phyloP scores from a whole-genome alignment of 1,140 invertebrate genomes.

The Danaus plexippus region DNA sequence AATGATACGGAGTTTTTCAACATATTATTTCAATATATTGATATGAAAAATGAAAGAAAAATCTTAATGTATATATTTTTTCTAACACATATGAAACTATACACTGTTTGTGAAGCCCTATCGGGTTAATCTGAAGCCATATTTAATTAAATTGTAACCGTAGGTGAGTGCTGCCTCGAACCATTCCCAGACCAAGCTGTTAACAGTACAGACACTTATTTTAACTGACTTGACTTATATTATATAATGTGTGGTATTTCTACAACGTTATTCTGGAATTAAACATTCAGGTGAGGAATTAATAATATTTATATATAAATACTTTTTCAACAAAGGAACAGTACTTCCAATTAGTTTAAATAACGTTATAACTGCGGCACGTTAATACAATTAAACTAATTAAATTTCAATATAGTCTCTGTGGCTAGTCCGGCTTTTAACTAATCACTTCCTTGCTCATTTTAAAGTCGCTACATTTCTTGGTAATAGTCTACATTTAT shows the following conservation, averaged over 20 bases:
- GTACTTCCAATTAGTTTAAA: neutral
- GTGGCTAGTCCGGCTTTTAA: conserved; percentile 5
- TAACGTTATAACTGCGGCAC: neutral
- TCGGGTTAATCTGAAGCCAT: conserved; percentile 66
- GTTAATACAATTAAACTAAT: conserved; percentile 20
- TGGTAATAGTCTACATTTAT: conserved; percentile 24
- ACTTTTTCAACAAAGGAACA: neutral
- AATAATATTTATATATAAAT: no score
- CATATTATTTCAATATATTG: no score
- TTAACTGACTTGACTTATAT: conserved; percentile 1
- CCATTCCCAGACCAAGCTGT: conserved; percentile 43
- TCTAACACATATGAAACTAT: conserved; percentile 50
- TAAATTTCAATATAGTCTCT: conserved; percentile 12
- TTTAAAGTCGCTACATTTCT: conserved; percentile 17
- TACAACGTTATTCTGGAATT: no score
- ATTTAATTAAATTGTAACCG: conserved; percentile 68
- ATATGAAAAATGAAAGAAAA: no score
- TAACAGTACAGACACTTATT: conserved; percentile 32
- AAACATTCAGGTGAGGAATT: conserved; percentile 10
- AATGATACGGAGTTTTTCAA: no score
- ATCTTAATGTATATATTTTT: conserved; percentile 5
- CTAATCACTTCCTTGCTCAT: conserved; percentile 15
- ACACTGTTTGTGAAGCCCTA: conserved; percentile 63
- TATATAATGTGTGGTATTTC: no score
- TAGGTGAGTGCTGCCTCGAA: conserved; percentile 41